These are phyloP conservation scores for Digitonthophagus gazella DNA, from an alignment of 2,888 invertebrate species.

Conservation along the genomic window DNA sequence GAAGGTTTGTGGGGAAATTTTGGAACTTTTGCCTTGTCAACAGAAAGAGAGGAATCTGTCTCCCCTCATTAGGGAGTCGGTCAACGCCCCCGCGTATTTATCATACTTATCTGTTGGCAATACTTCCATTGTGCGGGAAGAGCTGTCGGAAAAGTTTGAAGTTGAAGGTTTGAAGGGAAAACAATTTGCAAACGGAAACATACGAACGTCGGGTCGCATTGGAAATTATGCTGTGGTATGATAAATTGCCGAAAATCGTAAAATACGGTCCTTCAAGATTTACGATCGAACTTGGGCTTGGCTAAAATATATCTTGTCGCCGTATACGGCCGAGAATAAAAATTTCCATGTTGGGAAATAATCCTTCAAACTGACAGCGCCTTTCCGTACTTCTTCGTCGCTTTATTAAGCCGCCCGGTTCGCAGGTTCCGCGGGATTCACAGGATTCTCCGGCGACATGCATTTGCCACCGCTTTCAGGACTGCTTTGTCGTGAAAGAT, in stretches of 20 bases:
- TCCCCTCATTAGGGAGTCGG: too few relatives aligned
- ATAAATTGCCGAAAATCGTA: slow-evolving; percentile 15
- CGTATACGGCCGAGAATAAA: slow-evolving; percentile 3
- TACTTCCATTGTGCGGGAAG: neutral
- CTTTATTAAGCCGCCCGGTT: neutral
- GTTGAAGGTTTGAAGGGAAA: slow-evolving; percentile 2
- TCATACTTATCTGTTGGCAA: too few relatives aligned
- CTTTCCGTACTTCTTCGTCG: neutral
- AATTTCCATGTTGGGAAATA: slow-evolving; percentile 2
- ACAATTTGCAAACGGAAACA: neutral
- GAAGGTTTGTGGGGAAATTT: too few relatives aligned
- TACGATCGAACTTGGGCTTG: slow-evolving; percentile 1
- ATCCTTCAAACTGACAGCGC: neutral
- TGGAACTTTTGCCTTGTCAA: too few relatives aligned
- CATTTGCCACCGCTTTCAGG: too few relatives aligned
- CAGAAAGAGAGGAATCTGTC: too few relatives aligned
- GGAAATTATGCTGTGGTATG: slow-evolving; percentile 6
- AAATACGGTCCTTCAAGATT: slow-evolving; percentile 10
- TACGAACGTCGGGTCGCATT: slow-evolving; percentile 8
- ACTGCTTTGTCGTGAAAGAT: too few relatives aligned
- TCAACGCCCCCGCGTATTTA: too few relatives aligned
- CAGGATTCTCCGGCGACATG: neutral
- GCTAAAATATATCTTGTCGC: slow-evolving; percentile 10
- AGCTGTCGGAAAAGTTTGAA: neutral
- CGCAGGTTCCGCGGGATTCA: neutral